Evolutionary conservation across 2,888 invertebrate genomes (phyloP).

Genomic region (Sisyra nigra): DNA sequence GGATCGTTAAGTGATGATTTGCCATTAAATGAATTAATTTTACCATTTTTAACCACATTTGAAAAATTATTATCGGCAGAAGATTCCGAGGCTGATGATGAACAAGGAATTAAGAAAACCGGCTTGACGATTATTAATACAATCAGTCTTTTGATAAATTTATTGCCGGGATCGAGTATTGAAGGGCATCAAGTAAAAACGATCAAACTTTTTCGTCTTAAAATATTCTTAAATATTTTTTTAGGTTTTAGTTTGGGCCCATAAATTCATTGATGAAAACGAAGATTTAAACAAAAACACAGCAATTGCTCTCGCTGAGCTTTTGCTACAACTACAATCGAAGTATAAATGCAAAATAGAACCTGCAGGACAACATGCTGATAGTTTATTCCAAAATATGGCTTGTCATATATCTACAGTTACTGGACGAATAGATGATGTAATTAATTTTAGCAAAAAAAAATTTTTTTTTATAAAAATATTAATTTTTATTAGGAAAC

Average conservation of each 20-base stretch:
- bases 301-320: slow-evolving; percentile 20
- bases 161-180: slow-evolving; percentile 17
- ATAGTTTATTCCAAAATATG: slow-evolving; percentile 25
- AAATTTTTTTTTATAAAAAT: slow-evolving; percentile 8
- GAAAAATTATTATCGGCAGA: slow-evolving; percentile 22
- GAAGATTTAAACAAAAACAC: slow-evolving; percentile 18
- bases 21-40: slow-evolving; percentile 14
- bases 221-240: slow-evolving; percentile 11
- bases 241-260: slow-evolving; percentile 27
- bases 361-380: not conserved
- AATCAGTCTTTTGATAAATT: slow-evolving; percentile 17
- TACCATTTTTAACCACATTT: slow-evolving; percentile 19
- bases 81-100: slow-evolving; percentile 19
- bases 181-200: slow-evolving; percentile 17
- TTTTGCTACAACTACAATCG: slow-evolving; percentile 23
- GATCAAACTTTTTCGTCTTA: no score
- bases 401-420: slow-evolving; percentile 26
- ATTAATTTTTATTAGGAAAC: slow-evolving; percentile 17
- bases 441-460: slow-evolving; percentile 16
- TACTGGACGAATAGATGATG: slow-evolving; percentile 28
- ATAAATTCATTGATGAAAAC: slow-evolving; percentile 21
- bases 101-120: slow-evolving; percentile 23
- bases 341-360: slow-evolving; percentile 23
- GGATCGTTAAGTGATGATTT: no score
- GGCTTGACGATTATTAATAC: slow-evolving; percentile 18